A percentile compares a stretch with the other conserved stretches of the same genome.
Evolutionary conservation across 2,113 vertebrate species (phyloP).

Genomic region (Struthidea cinerea): DNA sequence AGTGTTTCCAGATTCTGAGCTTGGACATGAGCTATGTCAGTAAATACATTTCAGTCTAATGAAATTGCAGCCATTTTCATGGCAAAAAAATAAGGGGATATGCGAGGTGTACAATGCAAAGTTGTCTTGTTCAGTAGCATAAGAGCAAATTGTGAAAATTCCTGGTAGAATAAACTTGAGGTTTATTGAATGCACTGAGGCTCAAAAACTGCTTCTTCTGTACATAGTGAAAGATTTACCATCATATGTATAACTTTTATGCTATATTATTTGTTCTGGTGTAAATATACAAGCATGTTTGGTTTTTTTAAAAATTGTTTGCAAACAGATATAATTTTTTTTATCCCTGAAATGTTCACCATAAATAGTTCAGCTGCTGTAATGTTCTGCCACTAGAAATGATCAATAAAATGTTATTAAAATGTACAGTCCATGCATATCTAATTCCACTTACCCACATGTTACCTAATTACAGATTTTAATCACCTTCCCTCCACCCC

Average conservation of each 20-base stretch:
- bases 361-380: conserved; percentile 47
- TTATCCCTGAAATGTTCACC: conserved; percentile 41
- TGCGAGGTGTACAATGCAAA: not conserved
- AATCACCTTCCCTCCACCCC: conserved; percentile 44
- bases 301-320: conserved; percentile 17
- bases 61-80: not conserved
- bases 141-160: not conserved
- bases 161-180: not conserved
- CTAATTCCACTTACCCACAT: conserved; percentile 56
- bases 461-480: conserved; percentile 64
- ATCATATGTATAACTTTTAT: not conserved
- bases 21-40: not conserved
- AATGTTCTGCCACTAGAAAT: conserved; percentile 47
- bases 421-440: conserved; percentile 58
- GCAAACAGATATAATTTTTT: not conserved
- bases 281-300: conserved; percentile 6
- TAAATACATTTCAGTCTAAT: not conserved
- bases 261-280: conserved; percentile 1
- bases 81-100: not conserved
- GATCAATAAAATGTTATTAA: conserved; percentile 61
- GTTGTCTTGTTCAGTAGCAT: not conserved
- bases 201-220: not conserved
- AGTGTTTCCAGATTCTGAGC: not conserved
- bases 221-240: conserved; percentile 2
- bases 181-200: not conserved